Conservation (phyloP, 2,113 vertebrate species). For the Leucosticte australis region DNA sequence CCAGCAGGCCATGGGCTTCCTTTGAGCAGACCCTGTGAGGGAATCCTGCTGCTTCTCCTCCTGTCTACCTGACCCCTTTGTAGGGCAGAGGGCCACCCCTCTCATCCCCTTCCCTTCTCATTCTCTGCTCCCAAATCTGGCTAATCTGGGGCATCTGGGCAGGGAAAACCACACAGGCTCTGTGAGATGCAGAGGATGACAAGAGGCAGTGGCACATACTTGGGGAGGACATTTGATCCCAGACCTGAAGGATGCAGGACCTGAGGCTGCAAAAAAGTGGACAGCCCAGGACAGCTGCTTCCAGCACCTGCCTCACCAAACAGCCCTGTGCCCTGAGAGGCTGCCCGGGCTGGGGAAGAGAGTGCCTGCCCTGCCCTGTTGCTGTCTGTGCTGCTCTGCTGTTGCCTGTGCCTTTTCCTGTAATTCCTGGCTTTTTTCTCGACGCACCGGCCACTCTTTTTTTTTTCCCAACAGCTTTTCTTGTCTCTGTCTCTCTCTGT, state of each 20-base stretch:
- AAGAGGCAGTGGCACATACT: background rate
- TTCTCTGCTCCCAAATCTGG: background rate
- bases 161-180: background rate
- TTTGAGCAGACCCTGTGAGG: background rate
- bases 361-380: background rate
- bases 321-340: background rate
- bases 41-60: background rate
- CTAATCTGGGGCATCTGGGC: background rate
- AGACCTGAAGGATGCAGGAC: background rate
- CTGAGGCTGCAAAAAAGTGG: background rate
- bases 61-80: background rate
- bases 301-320: background rate
- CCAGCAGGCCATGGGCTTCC: background rate
- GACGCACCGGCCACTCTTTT: slow-evolving; percentile 14
- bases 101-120: background rate
- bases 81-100: background rate
- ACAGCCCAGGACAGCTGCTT: background rate
- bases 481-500: slow-evolving; percentile 71
- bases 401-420: slow-evolving; percentile 3
- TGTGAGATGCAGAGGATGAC: background rate
- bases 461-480: slow-evolving; percentile 55
- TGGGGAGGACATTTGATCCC: background rate
- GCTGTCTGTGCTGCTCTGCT: background rate
- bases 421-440: slow-evolving; percentile 55
- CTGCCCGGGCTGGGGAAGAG: background rate